A percentile compares a stretch with the other conserved stretches of the same genome.
These are phyloP conservation scores for Sinella curviseta DNA, from an alignment of 1,140 invertebrate genomes.

Conservation along the genomic window DNA sequence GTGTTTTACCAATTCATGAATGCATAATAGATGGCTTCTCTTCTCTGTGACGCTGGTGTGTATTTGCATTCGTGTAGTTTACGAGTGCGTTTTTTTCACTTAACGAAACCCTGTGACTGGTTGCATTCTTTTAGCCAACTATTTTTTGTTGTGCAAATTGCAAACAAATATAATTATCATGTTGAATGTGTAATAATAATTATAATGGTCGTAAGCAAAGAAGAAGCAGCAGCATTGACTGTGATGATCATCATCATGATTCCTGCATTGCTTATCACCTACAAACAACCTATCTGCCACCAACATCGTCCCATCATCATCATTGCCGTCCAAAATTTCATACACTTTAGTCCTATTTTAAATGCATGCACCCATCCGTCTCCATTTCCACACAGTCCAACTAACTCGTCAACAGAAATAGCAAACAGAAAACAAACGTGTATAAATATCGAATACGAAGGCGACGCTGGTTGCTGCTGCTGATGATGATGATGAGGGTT, in stretches of 20 bases:
- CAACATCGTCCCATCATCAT: too few species aligned
- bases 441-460: neutral
- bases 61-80: too few species aligned
- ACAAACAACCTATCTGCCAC: too few species aligned
- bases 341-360: too few species aligned
- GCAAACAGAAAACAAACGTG: neutral
- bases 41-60: neutral
- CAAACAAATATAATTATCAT: neutral
- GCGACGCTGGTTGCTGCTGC: too few species aligned
- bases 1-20: constrained; percentile 26
- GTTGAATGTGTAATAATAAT: neutral
- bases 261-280: neutral
- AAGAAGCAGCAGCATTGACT: neutral
- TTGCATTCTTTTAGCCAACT: neutral
- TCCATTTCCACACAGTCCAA: too few species aligned
- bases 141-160: neutral
- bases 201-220: neutral
- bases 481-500: neutral
- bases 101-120: too few species aligned
- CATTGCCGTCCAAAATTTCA: too few species aligned
- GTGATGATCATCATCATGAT: neutral
- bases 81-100: too few species aligned
- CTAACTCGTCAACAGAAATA: neutral
- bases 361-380: too few species aligned
- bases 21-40: neutral